These are phyloP conservation scores for Cladopsammia gracilis DNA, from an alignment of 64 coral and sea anemone genomes.

Conservation along the genomic window DNA sequence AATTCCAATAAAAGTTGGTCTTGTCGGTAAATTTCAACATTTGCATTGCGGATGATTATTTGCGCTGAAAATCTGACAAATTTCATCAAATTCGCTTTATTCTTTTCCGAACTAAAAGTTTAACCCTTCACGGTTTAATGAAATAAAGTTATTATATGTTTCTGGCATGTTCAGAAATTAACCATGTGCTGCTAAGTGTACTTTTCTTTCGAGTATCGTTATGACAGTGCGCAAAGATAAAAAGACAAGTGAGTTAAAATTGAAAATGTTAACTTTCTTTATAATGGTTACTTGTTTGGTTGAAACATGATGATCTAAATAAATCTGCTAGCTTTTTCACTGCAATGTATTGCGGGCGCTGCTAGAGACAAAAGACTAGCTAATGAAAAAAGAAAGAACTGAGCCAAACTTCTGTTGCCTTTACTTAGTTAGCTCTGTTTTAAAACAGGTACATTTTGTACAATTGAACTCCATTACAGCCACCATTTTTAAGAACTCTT, in stretches of 20 bases:
- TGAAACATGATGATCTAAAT: too few relatives aligned
- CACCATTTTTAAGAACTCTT: too few relatives aligned
- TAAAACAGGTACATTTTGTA: too few relatives aligned
- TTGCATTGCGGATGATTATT: conserved; percentile 46
- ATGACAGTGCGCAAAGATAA: not conserved
- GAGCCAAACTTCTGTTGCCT: not conserved
- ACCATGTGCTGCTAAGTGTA: not conserved
- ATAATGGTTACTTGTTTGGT: not conserved
- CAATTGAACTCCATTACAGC: too few relatives aligned
- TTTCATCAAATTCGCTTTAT: conserved; percentile 66
- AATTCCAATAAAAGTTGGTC: conserved; percentile 26
- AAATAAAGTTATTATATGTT: conserved; percentile 1
- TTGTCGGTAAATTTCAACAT: conserved; percentile 55
- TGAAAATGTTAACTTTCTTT: not conserved
- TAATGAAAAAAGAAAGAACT: conserved; percentile 4
- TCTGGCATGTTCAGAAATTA: not conserved
- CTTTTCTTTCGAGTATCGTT: not conserved
- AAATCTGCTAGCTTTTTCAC: too few relatives aligned
- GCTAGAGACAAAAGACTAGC: not conserved
- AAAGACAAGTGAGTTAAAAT: not conserved
- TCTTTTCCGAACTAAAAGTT: conserved; percentile 20
- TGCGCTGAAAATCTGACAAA: conserved; percentile 40
- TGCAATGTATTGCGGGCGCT: too few relatives aligned
- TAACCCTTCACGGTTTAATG: conserved; percentile 4
- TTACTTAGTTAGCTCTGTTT: too few relatives aligned